Evolutionary conservation across 2,113 vertebrate genomes (phyloP).

Genomic region (Mirounga angustirostris): DNA sequence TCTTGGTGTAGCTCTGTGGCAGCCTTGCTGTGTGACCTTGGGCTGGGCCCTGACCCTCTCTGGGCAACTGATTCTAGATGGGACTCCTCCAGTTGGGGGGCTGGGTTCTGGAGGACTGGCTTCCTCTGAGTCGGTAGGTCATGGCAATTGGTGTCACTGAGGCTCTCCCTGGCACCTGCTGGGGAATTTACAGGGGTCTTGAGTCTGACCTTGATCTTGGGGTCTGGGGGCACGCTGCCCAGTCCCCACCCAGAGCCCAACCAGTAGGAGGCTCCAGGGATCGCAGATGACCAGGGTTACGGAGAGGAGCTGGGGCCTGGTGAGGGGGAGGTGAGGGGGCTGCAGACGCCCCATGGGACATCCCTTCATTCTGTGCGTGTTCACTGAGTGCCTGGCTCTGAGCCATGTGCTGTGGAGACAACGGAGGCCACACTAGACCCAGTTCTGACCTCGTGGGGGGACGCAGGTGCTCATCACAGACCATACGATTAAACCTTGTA

Average conservation of each 20-base stretch:
- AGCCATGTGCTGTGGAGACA: background rate
- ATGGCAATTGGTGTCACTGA: background rate
- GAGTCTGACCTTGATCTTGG: background rate
- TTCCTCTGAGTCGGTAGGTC: constrained; percentile 52
- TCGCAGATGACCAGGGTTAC: background rate
- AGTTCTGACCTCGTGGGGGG: background rate
- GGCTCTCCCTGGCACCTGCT: background rate
- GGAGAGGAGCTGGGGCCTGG: background rate
- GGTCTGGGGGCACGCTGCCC: background rate
- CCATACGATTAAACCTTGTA: background rate
- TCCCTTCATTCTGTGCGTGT: background rate
- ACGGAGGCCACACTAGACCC: background rate
- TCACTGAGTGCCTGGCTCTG: background rate
- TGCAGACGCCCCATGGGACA: background rate
- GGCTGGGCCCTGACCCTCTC: constrained; percentile 35
- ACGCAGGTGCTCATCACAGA: no score
- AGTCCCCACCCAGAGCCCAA: background rate
- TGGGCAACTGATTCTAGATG: constrained; percentile 23
- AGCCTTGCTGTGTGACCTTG: constrained; percentile 66
- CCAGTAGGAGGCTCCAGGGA: background rate
- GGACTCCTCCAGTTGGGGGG: background rate
- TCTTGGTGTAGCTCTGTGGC: background rate
- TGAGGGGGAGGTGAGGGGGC: background rate
- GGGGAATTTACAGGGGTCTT: background rate
- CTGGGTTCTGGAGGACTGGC: background rate